Percentiles rank a stretch among this genome's conserved stretches.
phyloP scores from a whole-genome alignment of 1,140 invertebrate genomes.

The Nasonia giraulti region DNA sequence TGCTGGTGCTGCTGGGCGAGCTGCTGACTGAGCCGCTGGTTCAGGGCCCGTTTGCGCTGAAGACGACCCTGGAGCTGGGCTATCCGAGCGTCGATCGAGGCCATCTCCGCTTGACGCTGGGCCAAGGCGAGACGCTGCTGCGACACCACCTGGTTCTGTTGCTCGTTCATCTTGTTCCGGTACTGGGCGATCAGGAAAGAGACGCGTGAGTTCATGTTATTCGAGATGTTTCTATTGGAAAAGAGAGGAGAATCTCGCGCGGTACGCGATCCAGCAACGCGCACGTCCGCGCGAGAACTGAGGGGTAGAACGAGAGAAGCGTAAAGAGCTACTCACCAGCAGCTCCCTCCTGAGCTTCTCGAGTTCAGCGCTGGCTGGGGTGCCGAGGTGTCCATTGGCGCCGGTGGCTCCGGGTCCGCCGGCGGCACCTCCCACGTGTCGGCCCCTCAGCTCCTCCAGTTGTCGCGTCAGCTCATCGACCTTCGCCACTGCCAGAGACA shows the following conservation, averaged over 20 bases:
- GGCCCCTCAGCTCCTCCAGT: constrained; percentile 89
- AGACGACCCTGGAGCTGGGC: constrained; percentile 93
- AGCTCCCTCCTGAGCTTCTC: constrained; percentile 93
- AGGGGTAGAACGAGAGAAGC: background rate
- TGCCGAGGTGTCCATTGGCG: constrained; percentile 75
- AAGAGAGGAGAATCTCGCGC: no score
- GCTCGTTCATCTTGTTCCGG: constrained; percentile 95
- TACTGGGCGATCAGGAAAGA: constrained; percentile 80
- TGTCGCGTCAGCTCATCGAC: constrained; percentile 96
- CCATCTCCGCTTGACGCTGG: constrained; percentile 91
- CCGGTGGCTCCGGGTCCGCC: constrained; percentile 61
- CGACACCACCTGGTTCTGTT: constrained; percentile 90
- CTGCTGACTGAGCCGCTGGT: constrained; percentile 88
- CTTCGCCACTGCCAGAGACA: constrained; percentile 94
- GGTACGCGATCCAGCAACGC: background rate
- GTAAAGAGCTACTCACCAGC: constrained; percentile 80
- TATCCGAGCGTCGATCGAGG: constrained; percentile 92
- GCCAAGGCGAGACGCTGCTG: constrained; percentile 90
- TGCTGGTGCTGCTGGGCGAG: constrained; percentile 69
- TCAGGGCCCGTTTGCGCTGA: constrained; percentile 89
- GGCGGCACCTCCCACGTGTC: constrained; percentile 73
- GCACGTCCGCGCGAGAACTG: background rate
- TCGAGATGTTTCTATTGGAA: background rate
- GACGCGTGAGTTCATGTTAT: background rate
- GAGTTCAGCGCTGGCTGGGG: constrained; percentile 87